Evolutionary conservation across 1,140 invertebrate genomes (phyloP).

Genomic region (Paralvinella palmiformis): DNA sequence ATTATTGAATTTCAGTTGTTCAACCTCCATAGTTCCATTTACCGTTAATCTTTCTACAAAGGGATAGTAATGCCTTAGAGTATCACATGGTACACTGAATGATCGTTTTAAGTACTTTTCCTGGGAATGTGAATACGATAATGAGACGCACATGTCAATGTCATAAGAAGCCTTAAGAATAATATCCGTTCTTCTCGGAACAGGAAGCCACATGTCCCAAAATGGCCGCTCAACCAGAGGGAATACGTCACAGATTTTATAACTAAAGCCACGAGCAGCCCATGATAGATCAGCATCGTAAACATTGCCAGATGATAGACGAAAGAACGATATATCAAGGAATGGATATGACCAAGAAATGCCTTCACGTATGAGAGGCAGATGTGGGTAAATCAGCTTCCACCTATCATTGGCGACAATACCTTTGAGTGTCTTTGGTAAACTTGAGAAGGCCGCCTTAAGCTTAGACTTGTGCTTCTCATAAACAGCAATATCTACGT

Average conservation of each 20-base stretch:
- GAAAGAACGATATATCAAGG: slow-evolving; percentile 3
- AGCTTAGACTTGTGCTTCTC: slow-evolving; percentile 6
- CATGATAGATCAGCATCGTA: too few relatives aligned
- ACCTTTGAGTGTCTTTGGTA: not conserved
- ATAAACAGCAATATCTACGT: slow-evolving; percentile 29
- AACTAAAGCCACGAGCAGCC: not conserved
- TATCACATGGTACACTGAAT: too few relatives aligned
- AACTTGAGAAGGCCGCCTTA: not conserved
- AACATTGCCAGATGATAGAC: not conserved
- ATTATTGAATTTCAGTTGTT: too few relatives aligned
- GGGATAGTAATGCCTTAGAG: too few relatives aligned
- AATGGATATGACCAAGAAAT: not conserved
- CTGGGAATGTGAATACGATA: not conserved
- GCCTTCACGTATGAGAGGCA: not conserved
- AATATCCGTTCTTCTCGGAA: not conserved
- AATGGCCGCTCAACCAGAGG: not conserved
- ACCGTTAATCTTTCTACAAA: too few relatives aligned
- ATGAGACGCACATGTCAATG: not conserved
- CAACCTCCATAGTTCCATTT: too few relatives aligned
- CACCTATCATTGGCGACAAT: not conserved
- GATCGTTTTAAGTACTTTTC: not conserved
- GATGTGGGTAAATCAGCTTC: not conserved
- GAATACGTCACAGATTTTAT: not conserved
- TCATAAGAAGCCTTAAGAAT: not conserved
- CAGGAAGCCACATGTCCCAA: not conserved